Percentiles rank a stretch among this genome's conserved stretches.
phyloP scores from a whole-genome alignment of 2,797 vertebrate species.

The Rhyacichthys aspro region DNA sequence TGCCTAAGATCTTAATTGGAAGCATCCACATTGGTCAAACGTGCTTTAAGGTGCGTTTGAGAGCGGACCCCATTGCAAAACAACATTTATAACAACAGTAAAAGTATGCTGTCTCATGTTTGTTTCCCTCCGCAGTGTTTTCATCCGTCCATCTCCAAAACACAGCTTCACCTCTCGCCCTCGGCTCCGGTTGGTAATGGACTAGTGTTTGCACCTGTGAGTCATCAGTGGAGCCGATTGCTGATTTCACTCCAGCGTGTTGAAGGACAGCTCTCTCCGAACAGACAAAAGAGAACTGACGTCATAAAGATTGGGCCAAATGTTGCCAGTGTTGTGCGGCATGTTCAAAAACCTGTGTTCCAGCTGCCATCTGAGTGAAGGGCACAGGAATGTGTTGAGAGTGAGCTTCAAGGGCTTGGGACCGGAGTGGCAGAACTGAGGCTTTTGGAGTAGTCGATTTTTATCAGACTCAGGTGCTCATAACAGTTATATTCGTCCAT shows the following conservation, averaged over 20 bases:
- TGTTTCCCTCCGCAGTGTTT: constrained; percentile 8
- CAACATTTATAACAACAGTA: too few relatives aligned
- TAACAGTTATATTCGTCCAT: too few relatives aligned
- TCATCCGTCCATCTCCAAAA: constrained; percentile 37
- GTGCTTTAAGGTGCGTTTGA: too few relatives aligned
- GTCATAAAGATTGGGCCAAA: constrained; percentile 47
- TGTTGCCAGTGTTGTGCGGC: constrained; percentile 19
- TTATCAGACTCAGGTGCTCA: constrained; percentile 25
- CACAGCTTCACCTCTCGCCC: constrained; percentile 39
- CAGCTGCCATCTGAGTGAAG: constrained; percentile 31
- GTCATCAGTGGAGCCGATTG: constrained; percentile 48
- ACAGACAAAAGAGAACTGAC: constrained; percentile 31
- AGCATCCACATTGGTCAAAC: too few relatives aligned
- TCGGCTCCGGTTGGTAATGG: constrained; percentile 46
- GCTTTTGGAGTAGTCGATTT: constrained; percentile 20
- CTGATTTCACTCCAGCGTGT: constrained; percentile 33
- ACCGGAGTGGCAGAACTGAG: constrained; percentile 20
- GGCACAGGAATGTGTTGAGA: constrained; percentile 18
- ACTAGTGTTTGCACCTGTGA: constrained; percentile 66
- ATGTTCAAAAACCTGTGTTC: constrained; percentile 18
- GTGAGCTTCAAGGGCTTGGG: constrained; percentile 36
- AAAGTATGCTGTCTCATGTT: too few relatives aligned
- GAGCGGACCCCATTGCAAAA: too few relatives aligned
- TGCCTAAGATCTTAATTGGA: too few relatives aligned
- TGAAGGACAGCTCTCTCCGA: constrained; percentile 40